Percentiles rank a stretch among this genome's conserved stretches.
Conservation (phyloP, 2,888 invertebrate genomes). For the Carterocephalus palaemon region DNA sequence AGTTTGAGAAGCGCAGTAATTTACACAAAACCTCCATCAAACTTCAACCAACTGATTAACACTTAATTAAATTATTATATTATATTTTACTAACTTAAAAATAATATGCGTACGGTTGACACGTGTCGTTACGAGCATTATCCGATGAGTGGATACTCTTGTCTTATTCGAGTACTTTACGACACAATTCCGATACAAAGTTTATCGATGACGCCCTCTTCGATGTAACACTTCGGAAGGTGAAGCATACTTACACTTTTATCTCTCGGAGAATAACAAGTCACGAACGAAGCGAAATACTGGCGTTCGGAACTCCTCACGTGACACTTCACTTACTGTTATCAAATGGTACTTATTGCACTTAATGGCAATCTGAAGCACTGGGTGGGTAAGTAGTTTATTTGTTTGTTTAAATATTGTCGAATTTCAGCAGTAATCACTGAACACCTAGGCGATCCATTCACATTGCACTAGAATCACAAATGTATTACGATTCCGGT, state of each 20-base stretch:
- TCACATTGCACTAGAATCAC: slow-evolving; percentile 32
- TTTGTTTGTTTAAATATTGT: slow-evolving; percentile 11
- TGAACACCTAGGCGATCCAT: slow-evolving; percentile 35
- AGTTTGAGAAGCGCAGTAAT: slow-evolving; percentile 37
- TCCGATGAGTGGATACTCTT: not conserved
- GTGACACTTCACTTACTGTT: slow-evolving; percentile 47
- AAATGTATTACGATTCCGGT: slow-evolving; percentile 26
- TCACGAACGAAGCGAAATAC: slow-evolving; percentile 28
- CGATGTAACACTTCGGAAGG: slow-evolving; percentile 20
- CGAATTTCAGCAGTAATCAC: slow-evolving; percentile 10
- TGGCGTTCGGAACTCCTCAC: slow-evolving; percentile 36
- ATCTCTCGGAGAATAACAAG: slow-evolving; percentile 26
- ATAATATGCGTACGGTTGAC: slow-evolving; percentile 8
- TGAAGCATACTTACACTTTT: slow-evolving; percentile 40
- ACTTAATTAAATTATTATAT: no score
- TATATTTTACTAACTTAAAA: not conserved
- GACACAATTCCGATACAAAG: slow-evolving; percentile 3
- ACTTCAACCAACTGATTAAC: no score
- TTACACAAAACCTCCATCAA: slow-evolving; percentile 24
- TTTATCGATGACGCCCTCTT: slow-evolving; percentile 2
- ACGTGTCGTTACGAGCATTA: slow-evolving; percentile 1
- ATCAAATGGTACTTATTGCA: slow-evolving; percentile 31
- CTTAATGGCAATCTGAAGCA: slow-evolving; percentile 8
- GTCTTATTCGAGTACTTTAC: not conserved
- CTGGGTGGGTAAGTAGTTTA: slow-evolving; percentile 26